Percentiles rank a stretch among this genome's conserved stretches.
phyloP scores from a whole-genome alignment of 1,140 invertebrate species.

The Panagrolaimus sp. region DNA sequence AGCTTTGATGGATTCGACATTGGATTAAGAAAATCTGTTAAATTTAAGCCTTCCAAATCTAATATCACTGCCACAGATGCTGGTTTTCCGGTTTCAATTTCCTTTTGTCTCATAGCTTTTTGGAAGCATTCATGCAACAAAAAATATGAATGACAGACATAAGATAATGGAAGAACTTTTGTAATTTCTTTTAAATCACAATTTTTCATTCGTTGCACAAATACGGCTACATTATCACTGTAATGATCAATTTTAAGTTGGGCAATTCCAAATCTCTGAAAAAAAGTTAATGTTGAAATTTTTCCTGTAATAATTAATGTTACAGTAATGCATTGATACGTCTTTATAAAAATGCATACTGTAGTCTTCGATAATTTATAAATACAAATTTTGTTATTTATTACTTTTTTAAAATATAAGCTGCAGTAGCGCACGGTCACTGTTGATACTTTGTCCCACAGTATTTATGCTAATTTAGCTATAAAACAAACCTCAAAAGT shows the following conservation, averaged over 20 bases:
- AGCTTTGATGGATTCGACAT: conserved; percentile 23
- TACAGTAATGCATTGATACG: too few relatives aligned
- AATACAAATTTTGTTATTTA: too few relatives aligned
- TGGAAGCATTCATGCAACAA: conserved; percentile 35
- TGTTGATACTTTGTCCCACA: background rate
- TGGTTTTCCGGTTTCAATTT: conserved; percentile 24
- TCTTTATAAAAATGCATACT: too few relatives aligned
- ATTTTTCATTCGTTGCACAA: conserved; percentile 34
- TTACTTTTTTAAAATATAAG: too few relatives aligned
- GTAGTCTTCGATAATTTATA: too few relatives aligned
- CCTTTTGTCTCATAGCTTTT: conserved; percentile 27
- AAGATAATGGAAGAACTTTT: conserved; percentile 30
- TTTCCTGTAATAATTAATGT: too few relatives aligned
- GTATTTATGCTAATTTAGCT: background rate
- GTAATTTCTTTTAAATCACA: conserved; percentile 36
- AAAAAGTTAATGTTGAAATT: background rate
- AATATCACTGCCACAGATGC: conserved; percentile 24
- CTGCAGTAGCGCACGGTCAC: background rate
- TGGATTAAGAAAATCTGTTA: conserved; percentile 34
- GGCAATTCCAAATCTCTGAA: conserved; percentile 36
- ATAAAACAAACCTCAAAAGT: conserved; percentile 32
- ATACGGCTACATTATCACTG: conserved; percentile 32
- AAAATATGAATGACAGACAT: conserved; percentile 36
- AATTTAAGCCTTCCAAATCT: conserved; percentile 27
- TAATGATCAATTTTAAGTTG: conserved; percentile 31